Percentiles rank a stretch among this genome's conserved stretches.
Evolutionary conservation across 2,113 vertebrate genomes (phyloP).

Genomic region (Anas platyrhynchos): DNA sequence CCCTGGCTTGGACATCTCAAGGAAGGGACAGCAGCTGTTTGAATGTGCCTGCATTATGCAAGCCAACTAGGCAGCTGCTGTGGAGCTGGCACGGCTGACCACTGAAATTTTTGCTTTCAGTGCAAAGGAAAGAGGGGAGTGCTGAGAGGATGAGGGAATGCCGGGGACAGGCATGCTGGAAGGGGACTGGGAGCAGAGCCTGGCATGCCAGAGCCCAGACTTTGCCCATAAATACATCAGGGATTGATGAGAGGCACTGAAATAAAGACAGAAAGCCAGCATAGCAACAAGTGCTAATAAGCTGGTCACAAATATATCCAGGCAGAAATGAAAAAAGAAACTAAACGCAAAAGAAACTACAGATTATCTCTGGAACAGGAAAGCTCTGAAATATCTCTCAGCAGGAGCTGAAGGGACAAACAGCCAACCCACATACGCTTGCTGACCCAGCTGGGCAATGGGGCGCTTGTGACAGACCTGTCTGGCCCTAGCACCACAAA

Average conservation of each 20-base stretch:
- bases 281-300: not conserved
- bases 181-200: not conserved
- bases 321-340: not conserved
- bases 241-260: not conserved
- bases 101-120: not conserved
- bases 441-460: not conserved
- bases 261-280: not conserved
- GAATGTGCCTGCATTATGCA: not conserved
- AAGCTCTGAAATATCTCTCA: not conserved
- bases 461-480: not conserved
- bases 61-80: accelerated
- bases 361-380: not conserved
- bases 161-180: not conserved
- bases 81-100: not conserved
- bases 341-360: not conserved
- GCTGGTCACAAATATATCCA: not conserved
- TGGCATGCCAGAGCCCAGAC: not conserved
- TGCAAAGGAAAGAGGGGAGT: not conserved
- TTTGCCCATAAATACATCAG: not conserved
- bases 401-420: not conserved
- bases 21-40: not conserved
- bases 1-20: not conserved
- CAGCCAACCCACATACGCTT: accelerated
- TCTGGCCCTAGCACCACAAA: not conserved
- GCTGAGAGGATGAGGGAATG: not conserved